Evolutionary conservation across 2,113 vertebrate species (phyloP), one percentile per base, ranked within the genome.

Genomic region (Mixornis gularis): DNA sequence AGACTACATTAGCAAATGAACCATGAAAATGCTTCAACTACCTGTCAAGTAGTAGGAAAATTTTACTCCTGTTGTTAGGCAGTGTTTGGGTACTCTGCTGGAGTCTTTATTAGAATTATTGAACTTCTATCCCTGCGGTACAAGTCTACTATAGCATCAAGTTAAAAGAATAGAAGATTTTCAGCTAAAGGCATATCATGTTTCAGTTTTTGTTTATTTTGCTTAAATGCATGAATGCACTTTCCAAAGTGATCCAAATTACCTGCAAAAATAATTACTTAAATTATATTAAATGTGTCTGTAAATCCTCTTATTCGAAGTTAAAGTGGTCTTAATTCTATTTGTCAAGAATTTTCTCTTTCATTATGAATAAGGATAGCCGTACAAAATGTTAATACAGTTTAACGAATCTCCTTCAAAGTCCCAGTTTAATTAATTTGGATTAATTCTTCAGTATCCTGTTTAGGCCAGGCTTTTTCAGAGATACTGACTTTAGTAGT

Each of bases 1-100:
- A 83, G 85, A 84, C 82, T 84, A 26, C 53, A 73, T 93, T 95
- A 94, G 79, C 88, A 94, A 96, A 87, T 93, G 91, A 96, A 90
- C 87, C 68, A 10, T 92, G 87, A 95, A 95, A 94, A 92, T 68
- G 79, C 80, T 93, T 95, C 78, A 96, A 69, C 64, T 87, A 92
- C 94, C 90, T 96, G 96, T 90, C 89, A 96, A 88, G 44, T 59
- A 77, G 64, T 84, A 81, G 81, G 53, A 88, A 85, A 91, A 91
- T 65, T 56, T 93, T 94, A 58, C 25, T 85, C 12, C 51, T 85
- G n/a, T 90, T 68, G 34, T 92, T 79, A 81, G 46, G 38, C 51
- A 91, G 62, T 65, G 56, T 73, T 51, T 82, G 77, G 79, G 44
- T 92, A 65, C 20, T 81, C 60, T 36, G 7, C 32, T 56, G 59